Evolutionary conservation across 2,113 vertebrate genomes (phyloP).

Genomic region (Copsychus sechellarum): DNA sequence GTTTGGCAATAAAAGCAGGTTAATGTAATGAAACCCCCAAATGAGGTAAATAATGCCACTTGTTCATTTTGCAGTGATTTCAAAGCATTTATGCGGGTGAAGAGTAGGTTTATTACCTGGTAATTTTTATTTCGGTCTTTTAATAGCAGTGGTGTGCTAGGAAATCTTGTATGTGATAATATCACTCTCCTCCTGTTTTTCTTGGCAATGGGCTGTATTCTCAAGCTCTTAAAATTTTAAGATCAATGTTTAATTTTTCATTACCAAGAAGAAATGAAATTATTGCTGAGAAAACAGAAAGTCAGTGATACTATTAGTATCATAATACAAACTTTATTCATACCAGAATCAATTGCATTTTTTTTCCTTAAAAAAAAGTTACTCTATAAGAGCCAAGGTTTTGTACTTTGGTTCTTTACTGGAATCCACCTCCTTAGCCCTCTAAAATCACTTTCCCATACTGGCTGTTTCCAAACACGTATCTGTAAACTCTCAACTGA

Average conservation of each 20-base stretch:
- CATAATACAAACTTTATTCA: slow-evolving; percentile 64
- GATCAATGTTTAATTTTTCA: background rate
- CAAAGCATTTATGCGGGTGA: slow-evolving; percentile 54
- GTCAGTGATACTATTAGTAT: slow-evolving; percentile 55
- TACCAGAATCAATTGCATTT: background rate
- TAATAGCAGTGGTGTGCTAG: slow-evolving; percentile 40
- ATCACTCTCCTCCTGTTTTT: slow-evolving; percentile 18
- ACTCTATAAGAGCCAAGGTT: background rate
- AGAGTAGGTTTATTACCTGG: slow-evolving; percentile 64
- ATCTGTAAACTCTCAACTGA: background rate
- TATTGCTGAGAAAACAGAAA: slow-evolving; percentile 24
- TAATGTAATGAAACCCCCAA: background rate
- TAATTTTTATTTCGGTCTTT: slow-evolving; percentile 53
- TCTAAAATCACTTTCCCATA: background rate
- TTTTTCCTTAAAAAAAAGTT: background rate
- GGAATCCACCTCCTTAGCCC: background rate
- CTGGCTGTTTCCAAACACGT: background rate
- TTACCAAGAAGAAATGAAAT: background rate
- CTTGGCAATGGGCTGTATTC: background rate
- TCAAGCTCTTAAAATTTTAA: background rate
- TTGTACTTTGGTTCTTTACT: background rate
- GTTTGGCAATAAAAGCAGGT: background rate
- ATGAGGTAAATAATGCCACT: slow-evolving; percentile 53
- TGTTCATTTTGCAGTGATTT: slow-evolving; percentile 72
- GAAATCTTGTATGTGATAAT: slow-evolving; percentile 40